phyloP scores from a whole-genome alignment of 2,113 vertebrate genomes.

The Tachysurus vachellii region DNA sequence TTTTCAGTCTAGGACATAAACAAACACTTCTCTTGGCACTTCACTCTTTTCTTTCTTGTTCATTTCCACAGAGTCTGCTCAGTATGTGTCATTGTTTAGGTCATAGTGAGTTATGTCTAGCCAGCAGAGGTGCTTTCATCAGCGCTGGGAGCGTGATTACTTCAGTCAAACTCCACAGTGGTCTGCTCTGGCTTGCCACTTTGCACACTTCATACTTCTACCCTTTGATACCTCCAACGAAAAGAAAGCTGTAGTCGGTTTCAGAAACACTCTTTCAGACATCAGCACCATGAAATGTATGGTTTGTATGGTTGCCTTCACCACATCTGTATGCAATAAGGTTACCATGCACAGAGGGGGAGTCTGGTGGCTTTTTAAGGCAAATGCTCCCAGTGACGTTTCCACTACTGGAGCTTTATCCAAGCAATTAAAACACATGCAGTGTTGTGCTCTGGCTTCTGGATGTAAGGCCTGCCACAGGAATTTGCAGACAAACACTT shows the following conservation, averaged over 20 bases:
- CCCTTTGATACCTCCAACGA: slow-evolving; percentile 3
- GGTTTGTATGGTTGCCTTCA: slow-evolving; percentile 37
- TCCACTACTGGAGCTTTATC: slow-evolving; percentile 29
- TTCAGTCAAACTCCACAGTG: not conserved
- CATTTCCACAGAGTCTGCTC: not conserved
- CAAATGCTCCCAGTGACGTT: slow-evolving; percentile 11
- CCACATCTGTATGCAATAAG: slow-evolving; percentile 48
- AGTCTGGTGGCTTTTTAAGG: slow-evolving; percentile 19
- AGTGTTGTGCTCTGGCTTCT: slow-evolving; percentile 45
- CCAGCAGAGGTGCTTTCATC: not conserved
- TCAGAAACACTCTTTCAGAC: slow-evolving; percentile 21
- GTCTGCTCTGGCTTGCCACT: not conserved
- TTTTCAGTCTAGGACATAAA: not conserved
- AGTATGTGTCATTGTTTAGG: not conserved
- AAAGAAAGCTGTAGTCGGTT: slow-evolving; percentile 12
- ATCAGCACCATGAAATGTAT: slow-evolving; percentile 31
- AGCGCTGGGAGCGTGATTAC: not conserved
- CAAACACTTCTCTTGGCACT: slow-evolving; percentile 3
- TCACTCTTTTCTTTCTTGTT: not conserved
- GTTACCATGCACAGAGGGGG: slow-evolving; percentile 26
- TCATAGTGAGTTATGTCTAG: not conserved
- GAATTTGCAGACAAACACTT: slow-evolving; percentile 60
- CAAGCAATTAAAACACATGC: slow-evolving; percentile 55
- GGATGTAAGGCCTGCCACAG: slow-evolving; percentile 60
- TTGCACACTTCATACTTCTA: not conserved